Evolutionary conservation across 2,797 vertebrate species (phyloP).

Genomic region (Diplodus puntazzo): DNA sequence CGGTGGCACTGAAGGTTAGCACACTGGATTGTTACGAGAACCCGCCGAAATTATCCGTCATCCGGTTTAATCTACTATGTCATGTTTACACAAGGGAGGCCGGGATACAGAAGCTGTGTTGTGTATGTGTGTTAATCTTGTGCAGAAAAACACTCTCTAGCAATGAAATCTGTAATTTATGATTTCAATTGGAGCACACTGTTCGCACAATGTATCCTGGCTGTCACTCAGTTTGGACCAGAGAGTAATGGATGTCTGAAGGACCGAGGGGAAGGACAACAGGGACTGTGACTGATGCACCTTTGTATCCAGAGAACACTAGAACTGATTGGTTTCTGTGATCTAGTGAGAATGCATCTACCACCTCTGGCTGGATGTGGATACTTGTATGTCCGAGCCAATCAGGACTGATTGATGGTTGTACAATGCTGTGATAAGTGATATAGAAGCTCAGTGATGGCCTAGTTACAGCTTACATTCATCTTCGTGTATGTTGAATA

Average conservation of each 20-base stretch:
- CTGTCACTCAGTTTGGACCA: slow-evolving; percentile 18
- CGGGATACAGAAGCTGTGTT: background rate
- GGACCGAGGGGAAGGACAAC: background rate
- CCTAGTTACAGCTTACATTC: background rate
- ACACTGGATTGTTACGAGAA: slow-evolving; percentile 9
- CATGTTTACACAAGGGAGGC: slow-evolving; percentile 30
- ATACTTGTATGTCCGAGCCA: slow-evolving; percentile 15
- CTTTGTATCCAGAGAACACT: slow-evolving; percentile 21
- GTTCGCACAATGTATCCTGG: slow-evolving; percentile 7
- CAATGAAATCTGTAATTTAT: slow-evolving; percentile 41
- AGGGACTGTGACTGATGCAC: slow-evolving; percentile 52
- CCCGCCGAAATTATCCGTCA: slow-evolving; percentile 37
- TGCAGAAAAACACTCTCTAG: slow-evolving; percentile 20
- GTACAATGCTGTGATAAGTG: slow-evolving; percentile 11
- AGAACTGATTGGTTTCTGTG: slow-evolving; percentile 41
- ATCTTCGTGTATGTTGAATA: slow-evolving; percentile 11
- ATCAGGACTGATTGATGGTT: slow-evolving; percentile 40
- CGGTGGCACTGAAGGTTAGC: slow-evolving; percentile 18
- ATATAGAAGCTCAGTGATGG: slow-evolving; percentile 30
- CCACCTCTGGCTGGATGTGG: slow-evolving; percentile 14
- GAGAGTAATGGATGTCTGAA: slow-evolving; percentile 37
- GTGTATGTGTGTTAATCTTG: background rate
- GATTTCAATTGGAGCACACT: slow-evolving; percentile 29
- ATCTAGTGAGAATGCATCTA: slow-evolving; percentile 8
- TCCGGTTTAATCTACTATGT: slow-evolving; percentile 33